Percentiles rank a stretch among this genome's conserved stretches.
phyloP scores from a whole-genome alignment of 1,140 invertebrate genomes.

The Zelostemma sp. region DNA sequence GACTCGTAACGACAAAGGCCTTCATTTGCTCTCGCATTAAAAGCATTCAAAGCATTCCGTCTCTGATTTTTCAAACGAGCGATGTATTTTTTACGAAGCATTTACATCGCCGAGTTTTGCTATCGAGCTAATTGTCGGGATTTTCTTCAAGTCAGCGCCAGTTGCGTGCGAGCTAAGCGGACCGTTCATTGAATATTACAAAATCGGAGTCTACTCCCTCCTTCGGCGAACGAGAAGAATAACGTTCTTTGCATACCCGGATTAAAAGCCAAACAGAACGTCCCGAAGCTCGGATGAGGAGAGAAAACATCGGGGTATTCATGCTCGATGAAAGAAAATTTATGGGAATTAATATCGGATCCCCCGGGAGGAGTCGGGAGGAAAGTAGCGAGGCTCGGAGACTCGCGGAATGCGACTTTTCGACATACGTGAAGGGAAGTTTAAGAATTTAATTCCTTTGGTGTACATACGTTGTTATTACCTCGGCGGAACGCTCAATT shows the following conservation, averaged over 20 bases:
- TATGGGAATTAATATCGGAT: constrained; percentile 72
- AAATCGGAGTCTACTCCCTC: constrained; percentile 38
- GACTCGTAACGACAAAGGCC: constrained; percentile 23
- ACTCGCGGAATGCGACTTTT: constrained; percentile 69
- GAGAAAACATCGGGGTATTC: constrained; percentile 48
- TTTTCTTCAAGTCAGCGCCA: not conserved
- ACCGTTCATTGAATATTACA: constrained; percentile 51
- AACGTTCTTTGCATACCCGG: constrained; percentile 67
- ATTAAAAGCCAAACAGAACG: constrained; percentile 67
- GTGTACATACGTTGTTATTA: constrained; percentile 32
- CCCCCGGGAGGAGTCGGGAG: constrained; percentile 49
- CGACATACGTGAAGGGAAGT: constrained; percentile 66
- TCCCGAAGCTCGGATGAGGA: constrained; percentile 26
- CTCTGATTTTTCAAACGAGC: constrained; percentile 14
- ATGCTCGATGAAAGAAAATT: constrained; percentile 69
- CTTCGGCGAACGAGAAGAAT: constrained; percentile 53
- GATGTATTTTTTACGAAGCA: constrained; percentile 3
- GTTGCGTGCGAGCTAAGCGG: constrained; percentile 4
- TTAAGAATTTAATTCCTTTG: constrained; percentile 71
- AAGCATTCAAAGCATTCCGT: constrained; percentile 43
- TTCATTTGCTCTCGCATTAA: constrained; percentile 40
- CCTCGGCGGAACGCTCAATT: constrained; percentile 40
- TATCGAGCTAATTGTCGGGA: not conserved
- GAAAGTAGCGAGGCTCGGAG: constrained; percentile 51
- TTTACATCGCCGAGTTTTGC: not conserved